These are phyloP conservation scores for Cisticola juncidis DNA, from an alignment of 2,113 vertebrate species.

Conservation along the genomic window DNA sequence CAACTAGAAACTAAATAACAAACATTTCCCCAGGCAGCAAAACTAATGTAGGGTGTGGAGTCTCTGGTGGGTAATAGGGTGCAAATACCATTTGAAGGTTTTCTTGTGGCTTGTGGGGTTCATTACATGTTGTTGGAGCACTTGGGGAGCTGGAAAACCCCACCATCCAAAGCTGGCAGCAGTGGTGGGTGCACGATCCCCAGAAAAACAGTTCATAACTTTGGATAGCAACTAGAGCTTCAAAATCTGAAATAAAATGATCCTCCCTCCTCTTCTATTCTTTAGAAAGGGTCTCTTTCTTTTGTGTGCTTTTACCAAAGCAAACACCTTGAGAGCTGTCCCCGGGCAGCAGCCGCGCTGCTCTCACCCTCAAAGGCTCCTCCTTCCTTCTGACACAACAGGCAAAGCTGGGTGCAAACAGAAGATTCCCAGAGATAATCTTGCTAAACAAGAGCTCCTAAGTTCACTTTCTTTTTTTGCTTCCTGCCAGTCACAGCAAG, in stretches of 20 bases:
- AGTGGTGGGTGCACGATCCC: background rate
- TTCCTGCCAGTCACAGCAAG: background rate
- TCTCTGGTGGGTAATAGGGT: background rate
- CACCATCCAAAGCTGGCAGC: background rate
- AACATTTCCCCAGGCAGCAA: background rate
- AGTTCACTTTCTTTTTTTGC: background rate
- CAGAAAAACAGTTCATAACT: background rate
- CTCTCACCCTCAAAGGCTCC: rapidly evolving
- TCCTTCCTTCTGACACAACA: background rate
- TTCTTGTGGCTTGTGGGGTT: background rate
- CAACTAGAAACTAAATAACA: background rate
- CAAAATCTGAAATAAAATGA: background rate
- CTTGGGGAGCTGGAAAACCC: background rate
- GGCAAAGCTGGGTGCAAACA: background rate
- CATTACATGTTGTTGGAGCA: background rate
- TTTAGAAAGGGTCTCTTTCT: background rate
- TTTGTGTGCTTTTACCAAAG: background rate
- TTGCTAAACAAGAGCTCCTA: background rate
- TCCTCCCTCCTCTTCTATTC: background rate
- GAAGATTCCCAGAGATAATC: background rate
- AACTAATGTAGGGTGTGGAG: background rate
- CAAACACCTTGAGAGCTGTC: background rate
- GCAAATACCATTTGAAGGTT: background rate
- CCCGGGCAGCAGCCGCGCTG: rapidly evolving
- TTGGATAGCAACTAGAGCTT: background rate